Evolutionary conservation across 2,888 invertebrate species (phyloP).

Genomic region (Acrobasis repandana): DNA sequence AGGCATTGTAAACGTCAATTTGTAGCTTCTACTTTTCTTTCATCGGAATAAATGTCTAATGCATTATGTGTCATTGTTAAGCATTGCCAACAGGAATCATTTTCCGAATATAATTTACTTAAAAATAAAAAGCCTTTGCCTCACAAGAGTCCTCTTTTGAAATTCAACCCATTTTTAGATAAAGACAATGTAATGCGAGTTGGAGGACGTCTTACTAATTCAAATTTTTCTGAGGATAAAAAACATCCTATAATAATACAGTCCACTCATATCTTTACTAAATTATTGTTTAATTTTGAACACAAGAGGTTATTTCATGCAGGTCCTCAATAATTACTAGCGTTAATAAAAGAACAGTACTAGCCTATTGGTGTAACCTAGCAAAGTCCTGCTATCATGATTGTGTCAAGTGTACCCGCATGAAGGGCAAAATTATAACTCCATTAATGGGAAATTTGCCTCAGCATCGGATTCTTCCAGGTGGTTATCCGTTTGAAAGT

Average conservation of each 20-base stretch:
- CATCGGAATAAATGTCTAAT: too few relatives aligned
- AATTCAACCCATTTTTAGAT: conserved; percentile 17
- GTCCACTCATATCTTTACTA: neutral
- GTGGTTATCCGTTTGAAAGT: conserved; percentile 16
- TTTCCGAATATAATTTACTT: too few relatives aligned
- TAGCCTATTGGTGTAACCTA: conserved; percentile 36
- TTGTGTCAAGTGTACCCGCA: conserved; percentile 33
- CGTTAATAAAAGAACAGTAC: conserved; percentile 29
- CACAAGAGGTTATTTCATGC: conserved; percentile 35
- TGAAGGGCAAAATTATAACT: conserved; percentile 29
- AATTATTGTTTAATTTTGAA: conserved; percentile 6
- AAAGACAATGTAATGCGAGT: neutral
- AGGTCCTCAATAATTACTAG: conserved; percentile 34
- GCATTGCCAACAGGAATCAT: too few relatives aligned
- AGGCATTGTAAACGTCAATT: too few relatives aligned
- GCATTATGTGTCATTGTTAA: too few relatives aligned
- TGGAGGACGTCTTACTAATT: neutral
- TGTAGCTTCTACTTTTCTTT: too few relatives aligned
- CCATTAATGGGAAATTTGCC: conserved; percentile 34
- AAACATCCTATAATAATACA: neutral
- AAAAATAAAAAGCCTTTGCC: too few relatives aligned
- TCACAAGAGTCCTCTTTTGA: too few relatives aligned
- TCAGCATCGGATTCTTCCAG: conserved; percentile 26
- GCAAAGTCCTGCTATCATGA: conserved; percentile 30
- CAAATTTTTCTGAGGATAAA: neutral